Evolutionary conservation across 2,797 vertebrate genomes (phyloP), one percentile per base, ranked within the genome.

Genomic region (Sebastes matsubarae): DNA sequence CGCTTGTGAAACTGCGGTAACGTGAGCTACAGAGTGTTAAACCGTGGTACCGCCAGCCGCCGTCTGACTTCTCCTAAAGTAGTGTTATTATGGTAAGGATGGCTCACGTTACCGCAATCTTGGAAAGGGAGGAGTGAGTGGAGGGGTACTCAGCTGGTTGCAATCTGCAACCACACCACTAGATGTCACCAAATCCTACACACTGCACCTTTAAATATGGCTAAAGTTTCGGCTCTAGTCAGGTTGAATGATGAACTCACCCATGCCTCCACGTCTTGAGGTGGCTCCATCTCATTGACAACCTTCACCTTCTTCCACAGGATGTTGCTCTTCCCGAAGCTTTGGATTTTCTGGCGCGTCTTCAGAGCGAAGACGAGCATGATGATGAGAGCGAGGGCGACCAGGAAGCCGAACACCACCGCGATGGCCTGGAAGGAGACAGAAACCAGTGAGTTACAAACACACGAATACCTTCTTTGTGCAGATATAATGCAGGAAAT

Each of bases 291-390:
- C 1, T 96, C 96, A 8, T 94, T 88, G 0, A 94, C 0, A 6
- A 93, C 8, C 83, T 92, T 96, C 77, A 95, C 94, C 5, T 86
- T 95, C 81, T 94, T 96, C 97, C 97, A 99, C 81, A 98, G 55
- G 81, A 99, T 96, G 91, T 97, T 97, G 57, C 90, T 93, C 87
- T 98, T 97, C n/a, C 97, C 97, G 64, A 81, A 96, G 25, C 9
- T 32, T 24, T 65, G 57, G 65, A 99, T 97, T 72, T 95, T 96
- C 90, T 94, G 90, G 30, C 97, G 95, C 1, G 97, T 98, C 92
- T 96, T 97, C 86, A 97, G 93, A 2, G 97, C 96, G 84, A 98
- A 99, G 85, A 97, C 96, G 81, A 98, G 94, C 70, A 97, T 97
- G 89, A 98, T 93, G 85, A 97, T 94, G 76, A 98, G 94, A 42